Evolutionary conservation across 2,888 invertebrate species (phyloP).

Genomic region (Lepidochrysops patricia): DNA sequence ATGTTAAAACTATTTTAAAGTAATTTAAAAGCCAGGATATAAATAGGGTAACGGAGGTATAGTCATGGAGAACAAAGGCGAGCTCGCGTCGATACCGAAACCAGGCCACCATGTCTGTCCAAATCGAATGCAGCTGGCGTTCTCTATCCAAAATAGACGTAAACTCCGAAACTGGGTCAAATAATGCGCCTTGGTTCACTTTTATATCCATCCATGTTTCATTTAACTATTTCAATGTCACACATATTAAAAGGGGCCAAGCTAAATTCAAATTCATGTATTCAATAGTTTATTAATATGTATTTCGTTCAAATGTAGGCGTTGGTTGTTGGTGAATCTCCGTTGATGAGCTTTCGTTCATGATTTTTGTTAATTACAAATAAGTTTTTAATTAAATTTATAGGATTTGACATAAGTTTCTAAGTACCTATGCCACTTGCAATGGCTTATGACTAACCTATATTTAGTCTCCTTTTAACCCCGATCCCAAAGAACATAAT

Average conservation of each 20-base stretch:
- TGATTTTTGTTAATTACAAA: too few relatives aligned
- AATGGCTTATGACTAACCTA: too few relatives aligned
- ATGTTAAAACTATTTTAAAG: background rate
- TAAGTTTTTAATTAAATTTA: too few relatives aligned
- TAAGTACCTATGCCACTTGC: too few relatives aligned
- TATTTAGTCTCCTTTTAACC: too few relatives aligned
- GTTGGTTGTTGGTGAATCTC: background rate
- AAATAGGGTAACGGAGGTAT: background rate
- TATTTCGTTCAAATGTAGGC: background rate
- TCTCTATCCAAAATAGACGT: conserved; percentile 63
- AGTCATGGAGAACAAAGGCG: conserved; percentile 25
- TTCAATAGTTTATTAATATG: background rate
- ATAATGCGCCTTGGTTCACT: conserved; percentile 40
- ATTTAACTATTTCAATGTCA: conserved; percentile 10
- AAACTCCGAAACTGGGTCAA: conserved; percentile 54
- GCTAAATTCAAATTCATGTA: background rate
- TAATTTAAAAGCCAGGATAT: background rate
- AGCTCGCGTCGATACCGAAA: conserved; percentile 15
- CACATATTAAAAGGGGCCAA: conserved; percentile 1
- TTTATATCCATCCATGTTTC: background rate
- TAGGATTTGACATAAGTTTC: too few relatives aligned
- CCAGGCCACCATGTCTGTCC: conserved; percentile 37
- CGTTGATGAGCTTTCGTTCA: too few relatives aligned
- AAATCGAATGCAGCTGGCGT: conserved; percentile 63
- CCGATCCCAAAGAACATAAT: too few relatives aligned